phyloP scores from a whole-genome alignment of 2,113 vertebrate species.

The Triplophysa siluroides region DNA sequence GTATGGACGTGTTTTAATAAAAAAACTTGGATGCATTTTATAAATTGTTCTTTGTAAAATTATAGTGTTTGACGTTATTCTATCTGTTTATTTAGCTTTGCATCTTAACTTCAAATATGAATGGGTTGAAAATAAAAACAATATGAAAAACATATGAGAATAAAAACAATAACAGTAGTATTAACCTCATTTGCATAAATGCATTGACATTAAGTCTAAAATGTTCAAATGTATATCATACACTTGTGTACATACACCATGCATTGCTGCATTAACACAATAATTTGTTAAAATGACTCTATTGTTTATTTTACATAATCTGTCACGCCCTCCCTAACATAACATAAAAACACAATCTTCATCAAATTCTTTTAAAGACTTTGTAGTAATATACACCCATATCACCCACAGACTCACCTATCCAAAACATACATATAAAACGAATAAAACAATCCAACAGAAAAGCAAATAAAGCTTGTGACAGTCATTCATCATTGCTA shows the following conservation, averaged over 20 bases:
- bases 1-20: too few relatives aligned
- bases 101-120: too few relatives aligned
- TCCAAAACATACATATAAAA: conserved; percentile 12
- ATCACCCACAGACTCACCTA: conserved; percentile 15
- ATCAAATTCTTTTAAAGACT: conserved; percentile 12
- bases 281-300: neutral
- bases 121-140: too few relatives aligned
- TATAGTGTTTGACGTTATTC: too few relatives aligned
- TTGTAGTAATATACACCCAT: conserved; percentile 26
- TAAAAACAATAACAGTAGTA: too few relatives aligned
- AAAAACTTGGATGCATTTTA: too few relatives aligned
- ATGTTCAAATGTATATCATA: too few relatives aligned
- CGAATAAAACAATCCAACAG: conserved; percentile 22
- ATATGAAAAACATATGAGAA: too few relatives aligned
- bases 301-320: conserved; percentile 23
- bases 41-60: too few relatives aligned
- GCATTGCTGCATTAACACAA: neutral
- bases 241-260: neutral
- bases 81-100: too few relatives aligned
- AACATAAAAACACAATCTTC: conserved; percentile 17
- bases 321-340: conserved; percentile 15
- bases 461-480: conserved; percentile 9
- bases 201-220: too few relatives aligned
- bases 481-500: conserved; percentile 23
- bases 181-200: too few relatives aligned